These are phyloP conservation scores for Volucella zonaria DNA, from an alignment of 2,888 invertebrate genomes.

Conservation along the genomic window DNA sequence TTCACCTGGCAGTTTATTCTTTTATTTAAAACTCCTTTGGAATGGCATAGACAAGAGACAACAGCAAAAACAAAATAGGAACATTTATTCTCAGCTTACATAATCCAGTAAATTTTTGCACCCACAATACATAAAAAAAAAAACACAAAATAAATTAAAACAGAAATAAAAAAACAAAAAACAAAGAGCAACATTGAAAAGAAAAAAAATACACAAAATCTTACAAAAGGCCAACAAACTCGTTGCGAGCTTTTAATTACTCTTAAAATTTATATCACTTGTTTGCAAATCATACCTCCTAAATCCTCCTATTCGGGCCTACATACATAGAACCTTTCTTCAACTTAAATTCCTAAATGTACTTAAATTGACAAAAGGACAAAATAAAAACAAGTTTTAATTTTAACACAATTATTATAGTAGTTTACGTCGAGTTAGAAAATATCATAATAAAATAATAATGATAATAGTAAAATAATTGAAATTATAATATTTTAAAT, in stretches of 20 bases:
- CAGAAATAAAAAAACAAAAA: conserved; percentile 2
- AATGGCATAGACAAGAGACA: conserved; percentile 53
- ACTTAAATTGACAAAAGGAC: conserved; percentile 4
- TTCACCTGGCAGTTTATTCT: too few relatives aligned
- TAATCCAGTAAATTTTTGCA: conserved; percentile 42
- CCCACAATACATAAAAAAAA: conserved; percentile 18
- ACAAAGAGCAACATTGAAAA: conserved; percentile 4
- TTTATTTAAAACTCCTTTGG: conserved; percentile 28
- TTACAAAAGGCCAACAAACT: conserved; percentile 68
- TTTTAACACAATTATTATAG: neutral
- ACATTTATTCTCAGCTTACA: conserved; percentile 59
- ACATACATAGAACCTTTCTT: conserved; percentile 24
- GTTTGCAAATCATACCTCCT: conserved; percentile 67
- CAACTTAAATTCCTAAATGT: conserved; percentile 21
- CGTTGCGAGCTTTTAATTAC: conserved; percentile 47
- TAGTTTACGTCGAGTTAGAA: conserved; percentile 22
- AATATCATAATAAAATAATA: conserved; percentile 8
- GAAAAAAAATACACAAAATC: conserved; percentile 39
- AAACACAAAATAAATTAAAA: conserved; percentile 23
- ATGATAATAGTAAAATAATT: neutral
- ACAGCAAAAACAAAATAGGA: conserved; percentile 53
- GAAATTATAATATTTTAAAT: neutral
- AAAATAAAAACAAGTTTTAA: neutral
- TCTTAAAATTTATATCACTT: conserved; percentile 73
- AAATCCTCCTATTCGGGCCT: conserved; percentile 39